Evolutionary conservation across 1,140 invertebrate genomes (phyloP), one percentile per base, ranked within the genome.

Genomic region (Galendromus occidentalis): DNA sequence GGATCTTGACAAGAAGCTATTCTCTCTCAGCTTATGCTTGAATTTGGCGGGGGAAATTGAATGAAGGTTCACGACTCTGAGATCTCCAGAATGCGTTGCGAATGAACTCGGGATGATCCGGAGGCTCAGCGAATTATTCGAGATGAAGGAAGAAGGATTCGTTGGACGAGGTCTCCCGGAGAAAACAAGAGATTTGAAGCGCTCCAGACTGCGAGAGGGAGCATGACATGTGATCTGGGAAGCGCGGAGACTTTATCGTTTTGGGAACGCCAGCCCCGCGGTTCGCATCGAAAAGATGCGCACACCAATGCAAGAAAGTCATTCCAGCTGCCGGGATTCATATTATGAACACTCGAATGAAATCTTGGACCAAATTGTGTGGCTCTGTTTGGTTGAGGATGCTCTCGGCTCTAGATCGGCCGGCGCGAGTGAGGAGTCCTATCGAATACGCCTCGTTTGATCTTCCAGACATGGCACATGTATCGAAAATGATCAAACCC

Each of bases 311-410:
- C 83, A 82, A 30, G 79, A 82, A 55, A 96, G 91, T 73, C 94
- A 98, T 75, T 73, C 78, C 1, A 95, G 90, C 73, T 82, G 95
- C 29, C 78, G 82, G 64, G 80, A 86, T 59, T 74, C 90, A 0
- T 99, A 39, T 65, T 6, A 95, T 74, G 88, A 98, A 75, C 98
- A 94, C 75, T 95, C 90, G 64, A 91, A 95, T 79, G 80, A 84
- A 0, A 82, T 86, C 70, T 79, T 98, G 65, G 91, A 99, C 75
- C 76, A 78, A 63, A 77, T 98, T 4, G 89, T 96, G 33, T 76
- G 84, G 29, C 74, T 86, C 47, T 89, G 89, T n/a, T 75, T 81
- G 65, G 74, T 82, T 55, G 78, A 82, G 65, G 84, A 86, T 41
- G 82, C 85, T 6, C 78, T 87, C 22, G 89, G 92, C 41, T 86